Evolutionary conservation across 2,888 invertebrate species (phyloP).

Genomic region (Melikaiella ostensackeni): DNA sequence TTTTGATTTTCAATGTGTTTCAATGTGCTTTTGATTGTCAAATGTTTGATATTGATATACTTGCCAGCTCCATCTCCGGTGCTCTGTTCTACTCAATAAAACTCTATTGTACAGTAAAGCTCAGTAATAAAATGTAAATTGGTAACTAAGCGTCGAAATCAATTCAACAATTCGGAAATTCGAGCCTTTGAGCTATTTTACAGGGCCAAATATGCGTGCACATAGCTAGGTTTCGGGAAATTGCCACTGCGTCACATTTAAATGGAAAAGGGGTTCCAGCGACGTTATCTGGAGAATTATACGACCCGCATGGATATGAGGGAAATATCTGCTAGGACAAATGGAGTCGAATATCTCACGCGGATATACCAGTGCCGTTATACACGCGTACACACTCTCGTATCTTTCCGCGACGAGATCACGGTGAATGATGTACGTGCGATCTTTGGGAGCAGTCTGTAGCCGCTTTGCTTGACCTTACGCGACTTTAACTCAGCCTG

Average conservation of each 20-base stretch:
- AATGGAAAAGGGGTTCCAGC: conserved; percentile 50
- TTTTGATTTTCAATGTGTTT: no score
- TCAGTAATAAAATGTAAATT: neutral
- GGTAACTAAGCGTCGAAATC: neutral
- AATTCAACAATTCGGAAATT: neutral
- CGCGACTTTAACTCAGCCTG: neutral
- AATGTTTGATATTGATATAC: no score
- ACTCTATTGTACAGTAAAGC: neutral
- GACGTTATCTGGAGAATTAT: conserved; percentile 54
- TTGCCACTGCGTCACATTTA: conserved; percentile 37
- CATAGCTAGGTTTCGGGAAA: conserved; percentile 84
- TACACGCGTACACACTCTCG: conserved; percentile 42
- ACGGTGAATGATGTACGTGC: conserved; percentile 14
- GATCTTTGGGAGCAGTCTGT: conserved; percentile 6
- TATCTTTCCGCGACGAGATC: conserved; percentile 11
- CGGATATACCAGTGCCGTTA: conserved; percentile 46
- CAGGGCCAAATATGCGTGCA: conserved; percentile 96
- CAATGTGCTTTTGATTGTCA: no score
- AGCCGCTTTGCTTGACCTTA: neutral
- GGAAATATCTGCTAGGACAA: conserved; percentile 53
- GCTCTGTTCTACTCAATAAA: neutral
- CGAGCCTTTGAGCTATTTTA: conserved; percentile 94
- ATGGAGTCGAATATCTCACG: conserved; percentile 53
- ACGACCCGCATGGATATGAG: conserved; percentile 52
- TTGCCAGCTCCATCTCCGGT: neutral